phyloP scores from a whole-genome alignment of 2,888 invertebrate species.

The Theristus sp. region DNA sequence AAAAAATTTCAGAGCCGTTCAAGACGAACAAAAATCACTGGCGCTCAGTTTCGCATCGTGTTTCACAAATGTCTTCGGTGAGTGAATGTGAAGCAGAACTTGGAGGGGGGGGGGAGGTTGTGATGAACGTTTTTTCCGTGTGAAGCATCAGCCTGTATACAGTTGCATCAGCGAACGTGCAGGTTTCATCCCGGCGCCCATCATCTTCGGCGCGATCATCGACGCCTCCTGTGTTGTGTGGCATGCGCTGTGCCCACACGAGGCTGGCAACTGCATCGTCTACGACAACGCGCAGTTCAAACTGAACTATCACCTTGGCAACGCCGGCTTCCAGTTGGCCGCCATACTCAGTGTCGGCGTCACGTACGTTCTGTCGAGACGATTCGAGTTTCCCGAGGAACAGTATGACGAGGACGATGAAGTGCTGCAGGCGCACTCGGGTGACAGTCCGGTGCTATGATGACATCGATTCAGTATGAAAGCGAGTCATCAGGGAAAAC shows the following conservation, averaged over 20 bases:
- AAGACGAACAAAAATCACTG: slow-evolving; percentile 17
- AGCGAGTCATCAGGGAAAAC: too few relatives aligned
- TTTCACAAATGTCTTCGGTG: slow-evolving; percentile 16
- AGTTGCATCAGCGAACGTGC: neutral
- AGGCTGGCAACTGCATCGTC: slow-evolving; percentile 17
- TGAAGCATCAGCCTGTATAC: too few relatives aligned
- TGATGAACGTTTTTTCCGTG: too few relatives aligned
- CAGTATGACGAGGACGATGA: neutral
- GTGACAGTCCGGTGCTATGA: too few relatives aligned
- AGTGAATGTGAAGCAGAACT: neutral
- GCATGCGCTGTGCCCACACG: slow-evolving; percentile 15
- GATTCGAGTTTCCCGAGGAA: slow-evolving; percentile 7
- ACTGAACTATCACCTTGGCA: slow-evolving; percentile 15
- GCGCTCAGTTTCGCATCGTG: slow-evolving; percentile 18
- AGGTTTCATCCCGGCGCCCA: slow-evolving; percentile 21
- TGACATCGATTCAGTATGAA: too few relatives aligned
- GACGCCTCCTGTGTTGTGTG: slow-evolving; percentile 16
- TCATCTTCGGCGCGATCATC: slow-evolving; percentile 17
- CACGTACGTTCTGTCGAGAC: slow-evolving; percentile 3
- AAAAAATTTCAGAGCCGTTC: slow-evolving; percentile 13
- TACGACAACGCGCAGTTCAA: slow-evolving; percentile 18
- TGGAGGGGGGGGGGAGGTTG: too few relatives aligned
- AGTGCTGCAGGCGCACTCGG: too few relatives aligned
- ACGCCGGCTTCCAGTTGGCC: slow-evolving; percentile 11
- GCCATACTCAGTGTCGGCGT: slow-evolving; percentile 1